phyloP scores from a whole-genome alignment of 2,888 invertebrate genomes.

The Oithona nana region DNA sequence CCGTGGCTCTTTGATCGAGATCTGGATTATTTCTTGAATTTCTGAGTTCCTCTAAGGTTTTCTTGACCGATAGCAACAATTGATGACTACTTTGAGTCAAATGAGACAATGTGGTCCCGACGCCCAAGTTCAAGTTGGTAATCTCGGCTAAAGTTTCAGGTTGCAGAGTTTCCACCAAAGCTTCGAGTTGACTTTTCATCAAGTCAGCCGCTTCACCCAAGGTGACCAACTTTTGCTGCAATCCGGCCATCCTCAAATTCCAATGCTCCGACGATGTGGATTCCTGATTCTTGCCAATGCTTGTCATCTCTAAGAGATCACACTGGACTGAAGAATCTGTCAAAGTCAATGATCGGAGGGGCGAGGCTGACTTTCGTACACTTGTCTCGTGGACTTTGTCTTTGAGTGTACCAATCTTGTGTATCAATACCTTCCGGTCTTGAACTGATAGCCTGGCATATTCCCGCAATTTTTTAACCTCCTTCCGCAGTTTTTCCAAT shows the following conservation, averaged over 20 bases:
- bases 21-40: neutral
- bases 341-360: neutral
- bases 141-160: neutral
- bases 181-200: neutral
- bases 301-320: neutral
- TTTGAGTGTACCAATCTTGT: neutral
- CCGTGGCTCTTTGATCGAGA: neutral
- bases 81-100: neutral
- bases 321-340: neutral
- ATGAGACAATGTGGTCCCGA: neutral
- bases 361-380: neutral
- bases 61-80: neutral
- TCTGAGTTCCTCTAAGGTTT: neutral
- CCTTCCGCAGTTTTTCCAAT: slow-evolving; percentile 24
- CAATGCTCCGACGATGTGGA: neutral
- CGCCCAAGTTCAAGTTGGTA: neutral
- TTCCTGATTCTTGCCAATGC: too few species aligned
- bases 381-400: neutral
- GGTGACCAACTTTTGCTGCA: neutral
- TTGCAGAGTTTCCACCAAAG: neutral
- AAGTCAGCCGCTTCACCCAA: neutral
- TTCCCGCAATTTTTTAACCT: slow-evolving; percentile 21
- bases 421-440: neutral
- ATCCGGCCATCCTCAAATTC: neutral
- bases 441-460: slow-evolving; percentile 5